Evolutionary conservation across 2,888 invertebrate species (phyloP).

Genomic region (Podabrus alpinus): DNA sequence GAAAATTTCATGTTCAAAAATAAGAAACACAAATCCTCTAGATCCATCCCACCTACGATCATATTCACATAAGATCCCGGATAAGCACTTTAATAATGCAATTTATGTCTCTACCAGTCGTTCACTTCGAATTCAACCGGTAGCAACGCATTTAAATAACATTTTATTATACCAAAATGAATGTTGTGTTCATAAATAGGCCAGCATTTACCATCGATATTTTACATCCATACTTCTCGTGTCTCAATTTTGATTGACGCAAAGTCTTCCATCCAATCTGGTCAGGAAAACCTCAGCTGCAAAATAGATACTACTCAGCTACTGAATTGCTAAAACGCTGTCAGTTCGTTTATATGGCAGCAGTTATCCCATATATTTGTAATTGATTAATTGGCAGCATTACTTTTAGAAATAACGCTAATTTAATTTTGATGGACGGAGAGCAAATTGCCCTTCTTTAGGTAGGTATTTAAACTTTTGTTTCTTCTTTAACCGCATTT

Average conservation of each 20-base stretch:
- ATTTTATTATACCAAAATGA: background rate
- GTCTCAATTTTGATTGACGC: background rate
- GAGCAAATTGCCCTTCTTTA: background rate
- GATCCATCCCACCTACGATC: too few relatives aligned
- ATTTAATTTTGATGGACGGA: background rate
- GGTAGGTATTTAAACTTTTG: background rate
- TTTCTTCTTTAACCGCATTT: background rate
- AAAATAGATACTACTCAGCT: background rate
- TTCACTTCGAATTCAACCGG: too few relatives aligned
- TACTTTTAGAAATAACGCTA: background rate
- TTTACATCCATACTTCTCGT: background rate
- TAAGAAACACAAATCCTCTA: too few relatives aligned
- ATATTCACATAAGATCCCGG: too few relatives aligned
- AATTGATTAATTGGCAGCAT: background rate
- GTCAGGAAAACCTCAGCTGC: background rate
- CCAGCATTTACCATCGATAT: background rate
- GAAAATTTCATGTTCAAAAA: too few relatives aligned
- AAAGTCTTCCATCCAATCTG: background rate
- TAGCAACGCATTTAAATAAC: background rate
- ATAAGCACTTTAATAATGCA: too few relatives aligned
- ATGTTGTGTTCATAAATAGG: background rate
- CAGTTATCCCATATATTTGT: background rate
- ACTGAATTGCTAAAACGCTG: background rate
- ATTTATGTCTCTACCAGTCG: too few relatives aligned
- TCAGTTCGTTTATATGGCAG: background rate